Base-by-base conservation (phyloP, 2,888 invertebrate species). In the Augochlorella aurata region DNA sequence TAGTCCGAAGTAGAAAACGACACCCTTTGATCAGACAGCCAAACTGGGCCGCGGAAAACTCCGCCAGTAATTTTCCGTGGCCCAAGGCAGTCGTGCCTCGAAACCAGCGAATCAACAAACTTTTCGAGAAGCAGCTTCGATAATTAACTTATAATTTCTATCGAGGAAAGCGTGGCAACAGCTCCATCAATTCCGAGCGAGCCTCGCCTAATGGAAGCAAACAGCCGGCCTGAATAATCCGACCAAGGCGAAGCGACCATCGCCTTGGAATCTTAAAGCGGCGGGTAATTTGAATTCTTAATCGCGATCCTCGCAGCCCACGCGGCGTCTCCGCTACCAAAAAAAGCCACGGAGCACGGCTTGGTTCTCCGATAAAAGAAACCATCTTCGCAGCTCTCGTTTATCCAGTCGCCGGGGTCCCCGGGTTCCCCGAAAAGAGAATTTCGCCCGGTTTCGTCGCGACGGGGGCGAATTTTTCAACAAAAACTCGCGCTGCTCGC, bases 201-300 rank as follows among this genome's bases (percentile, higher is more conserved):
- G 10, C 14, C 47, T 49, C 18, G 50, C 50, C 5, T n/a, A 44
- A 44, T 44, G 12, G 65, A 65, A 65, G 65, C 52, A 52, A 69
- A 44, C 69, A 8, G 18, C 38, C 24, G 58, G 58, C 69, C 8
- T 47, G 52, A 69, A 52, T 52, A 47, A 50, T 29, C 10, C 67
- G 21, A 77, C 68, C 68, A 50, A 47, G 68, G 58, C 54, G 52
- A 52, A 45, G 29, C 54, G 58, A 45, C 69, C 68, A 49, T n/a
- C 61, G 52, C 45, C 77, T 70, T 45, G 65, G 65, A 74, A 80
- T 84, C 67, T 71, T 72, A 79, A 84, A 80, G 63, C 50, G 77
- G 63, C 21, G 58, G 65, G 73, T 68, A 77, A 79, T 77, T 47
- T 68, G 73, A 68, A 74, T 63, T 58, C 58, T 21, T 74, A 67